Evolutionary conservation across 64 coral and sea anemone species (phyloP), one percentile per base, ranked within the genome.

Genomic region (Anthopleura sola): DNA sequence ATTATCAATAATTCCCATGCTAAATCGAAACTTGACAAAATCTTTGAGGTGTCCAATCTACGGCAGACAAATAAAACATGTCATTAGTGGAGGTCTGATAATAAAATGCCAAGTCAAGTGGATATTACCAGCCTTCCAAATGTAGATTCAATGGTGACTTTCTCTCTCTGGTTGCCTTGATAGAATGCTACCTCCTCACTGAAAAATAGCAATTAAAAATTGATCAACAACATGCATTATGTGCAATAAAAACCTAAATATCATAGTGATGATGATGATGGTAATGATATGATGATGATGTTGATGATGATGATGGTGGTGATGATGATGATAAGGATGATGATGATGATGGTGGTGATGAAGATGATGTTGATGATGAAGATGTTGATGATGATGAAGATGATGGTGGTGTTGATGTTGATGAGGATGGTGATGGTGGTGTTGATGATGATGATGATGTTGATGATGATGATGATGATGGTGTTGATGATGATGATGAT

Each of bases 131-230:
- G 86, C 81, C 90, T 89, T 23, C 76, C 76, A 84, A 98, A 98
- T 0, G 96, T 91, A 68, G 82, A 83, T 39, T 92, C 87, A 74
- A 98, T 92, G 1, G 93, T 98, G 36, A 90, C 23, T 74, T 87
- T 94, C 64, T 98, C 96, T 56, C 96, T 85, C 71, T 51, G 77
- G 58, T 91, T 87, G 53, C 96, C 96, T 86, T 98, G 92, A 58
- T 98, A 98, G 76, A 98, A 98, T 28, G 96, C 96, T 36, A 98
- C 86, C 85, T 98, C 96, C 86, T 98, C 96, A 83, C 96, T 98
- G 50, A 78, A 62, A 80, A 21, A 15, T 86, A 49, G 36, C 10
- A n/a, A 75, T 24, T 32, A 32, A 75, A 32, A 13, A 44, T 44
- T 44, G 40, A 44, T 44, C 40, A 44, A 44, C 9, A 44, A 44